A percentile compares a stretch with the other conserved stretches of the same genome.
phyloP scores from a whole-genome alignment of 2,113 vertebrate species.

The Prunella fulvescens region DNA sequence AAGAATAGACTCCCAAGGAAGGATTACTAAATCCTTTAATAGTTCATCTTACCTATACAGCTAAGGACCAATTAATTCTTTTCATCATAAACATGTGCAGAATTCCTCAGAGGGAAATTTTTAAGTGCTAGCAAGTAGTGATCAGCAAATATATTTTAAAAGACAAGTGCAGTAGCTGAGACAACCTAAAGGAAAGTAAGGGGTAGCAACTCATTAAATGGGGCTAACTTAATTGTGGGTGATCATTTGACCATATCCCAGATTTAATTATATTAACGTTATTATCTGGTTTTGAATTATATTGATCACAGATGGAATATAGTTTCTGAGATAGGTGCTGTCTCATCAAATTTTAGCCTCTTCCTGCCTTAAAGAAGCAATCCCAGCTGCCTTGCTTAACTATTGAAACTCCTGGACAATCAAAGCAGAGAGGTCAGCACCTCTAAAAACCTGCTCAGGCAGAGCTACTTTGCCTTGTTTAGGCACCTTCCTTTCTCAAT shows the following conservation, averaged over 20 bases:
- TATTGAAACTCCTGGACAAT: background rate
- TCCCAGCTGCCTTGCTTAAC: background rate
- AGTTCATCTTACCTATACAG: background rate
- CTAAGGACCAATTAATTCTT: background rate
- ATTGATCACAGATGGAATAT: conserved; percentile 13
- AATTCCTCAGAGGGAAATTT: background rate
- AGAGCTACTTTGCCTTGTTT: background rate
- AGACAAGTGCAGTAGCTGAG: background rate
- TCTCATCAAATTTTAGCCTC: conserved; percentile 22
- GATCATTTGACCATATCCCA: conserved; percentile 34
- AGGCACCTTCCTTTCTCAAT: conserved; percentile 13
- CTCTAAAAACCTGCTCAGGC: background rate
- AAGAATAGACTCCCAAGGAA: background rate
- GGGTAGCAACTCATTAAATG: background rate
- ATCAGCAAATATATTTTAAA: background rate
- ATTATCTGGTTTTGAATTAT: conserved; percentile 30
- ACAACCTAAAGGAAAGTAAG: background rate
- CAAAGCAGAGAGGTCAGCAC: background rate
- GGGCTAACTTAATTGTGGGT: conserved; percentile 13
- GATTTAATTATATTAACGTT: conserved; percentile 35
- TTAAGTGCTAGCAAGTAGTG: background rate
- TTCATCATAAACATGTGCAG: background rate
- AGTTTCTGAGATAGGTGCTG: conserved; percentile 8
- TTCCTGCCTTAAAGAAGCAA: conserved; percentile 2
- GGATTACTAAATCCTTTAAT: background rate